Conservation (phyloP, 2,113 vertebrate species). For the Aphyosemion australe region DNA sequence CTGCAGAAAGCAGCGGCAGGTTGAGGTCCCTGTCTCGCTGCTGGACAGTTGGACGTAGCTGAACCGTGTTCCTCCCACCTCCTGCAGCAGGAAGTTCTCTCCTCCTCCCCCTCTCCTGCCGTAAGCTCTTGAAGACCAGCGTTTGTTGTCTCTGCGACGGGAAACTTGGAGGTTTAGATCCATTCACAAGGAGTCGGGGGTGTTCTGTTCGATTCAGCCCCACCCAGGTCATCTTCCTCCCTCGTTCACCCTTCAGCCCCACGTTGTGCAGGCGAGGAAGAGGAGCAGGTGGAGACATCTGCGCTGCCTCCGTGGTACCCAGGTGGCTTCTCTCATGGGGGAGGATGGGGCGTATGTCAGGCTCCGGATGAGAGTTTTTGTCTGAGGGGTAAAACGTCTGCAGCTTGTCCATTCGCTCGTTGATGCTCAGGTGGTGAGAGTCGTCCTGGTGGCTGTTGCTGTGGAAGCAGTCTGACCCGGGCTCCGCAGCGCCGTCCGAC, state of each 20-base stretch:
- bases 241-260: slow-evolving; percentile 64
- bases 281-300: slow-evolving; percentile 51
- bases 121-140: slow-evolving; percentile 72
- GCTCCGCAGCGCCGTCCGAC: slow-evolving; percentile 44
- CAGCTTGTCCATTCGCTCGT: slow-evolving; percentile 72
- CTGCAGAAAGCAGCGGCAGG: slow-evolving; percentile 78
- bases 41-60: slow-evolving; percentile 69
- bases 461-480: slow-evolving; percentile 43
- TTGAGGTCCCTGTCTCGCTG: slow-evolving; percentile 74
- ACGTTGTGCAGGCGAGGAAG: slow-evolving; percentile 76
- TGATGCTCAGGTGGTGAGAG: slow-evolving; percentile 51
- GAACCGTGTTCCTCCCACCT: slow-evolving; percentile 75
- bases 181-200: slow-evolving; percentile 61
- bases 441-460: slow-evolving; percentile 53
- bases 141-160: slow-evolving; percentile 73
- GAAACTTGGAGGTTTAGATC: slow-evolving; percentile 72
- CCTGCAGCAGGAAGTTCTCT: slow-evolving; percentile 48
- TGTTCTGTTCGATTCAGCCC: slow-evolving; percentile 60
- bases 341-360: slow-evolving; percentile 48
- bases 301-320: slow-evolving; percentile 51
- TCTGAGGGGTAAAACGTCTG: slow-evolving; percentile 66
- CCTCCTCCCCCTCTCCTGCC: slow-evolving; percentile 77
- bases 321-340: slow-evolving; percentile 53
- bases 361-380: slow-evolving; percentile 68
- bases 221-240: slow-evolving; percentile 78